These are phyloP conservation scores for Zootermopsis nevadensis DNA, from an alignment of 2,888 invertebrate genomes.

Conservation along the genomic window DNA sequence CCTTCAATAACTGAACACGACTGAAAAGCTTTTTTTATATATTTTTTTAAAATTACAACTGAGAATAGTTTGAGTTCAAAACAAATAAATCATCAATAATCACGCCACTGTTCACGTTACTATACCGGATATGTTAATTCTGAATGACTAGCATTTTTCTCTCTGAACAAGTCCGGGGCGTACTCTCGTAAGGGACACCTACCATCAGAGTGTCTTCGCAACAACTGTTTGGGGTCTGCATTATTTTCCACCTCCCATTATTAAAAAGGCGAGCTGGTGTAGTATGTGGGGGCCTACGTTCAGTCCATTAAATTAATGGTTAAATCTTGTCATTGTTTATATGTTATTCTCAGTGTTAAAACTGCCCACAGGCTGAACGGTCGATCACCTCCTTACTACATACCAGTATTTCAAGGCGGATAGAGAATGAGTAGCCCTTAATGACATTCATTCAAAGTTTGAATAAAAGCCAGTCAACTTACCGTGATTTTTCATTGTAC, in stretches of 20 bases:
- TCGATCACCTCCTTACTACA: not conserved
- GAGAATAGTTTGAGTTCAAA: no score
- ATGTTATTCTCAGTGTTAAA: not conserved
- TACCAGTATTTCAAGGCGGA: no score
- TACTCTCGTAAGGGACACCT: slow-evolving; percentile 12
- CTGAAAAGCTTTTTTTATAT: no score
- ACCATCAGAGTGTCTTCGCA: slow-evolving; percentile 19
- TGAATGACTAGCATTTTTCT: slow-evolving; percentile 20
- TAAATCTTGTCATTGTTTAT: slow-evolving; percentile 20
- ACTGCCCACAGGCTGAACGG: slow-evolving; percentile 22
- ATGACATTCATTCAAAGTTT: no score
- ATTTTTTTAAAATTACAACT: no score
- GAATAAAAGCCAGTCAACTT: no score
- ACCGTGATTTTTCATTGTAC: no score
- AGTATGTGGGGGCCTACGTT: not conserved
- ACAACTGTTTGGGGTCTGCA: not conserved
- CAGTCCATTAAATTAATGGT: slow-evolving; percentile 37
- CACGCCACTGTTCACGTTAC: slow-evolving; percentile 14
- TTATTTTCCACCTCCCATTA: slow-evolving; percentile 14
- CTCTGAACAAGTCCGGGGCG: slow-evolving; percentile 28
- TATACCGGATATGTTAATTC: slow-evolving; percentile 16
- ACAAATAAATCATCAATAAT: not conserved
- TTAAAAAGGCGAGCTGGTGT: not conserved
- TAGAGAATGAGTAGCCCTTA: no score
- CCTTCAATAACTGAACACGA: no score